Conservation (phyloP, 2,113 vertebrate species). For the Natator depressus region DNA sequence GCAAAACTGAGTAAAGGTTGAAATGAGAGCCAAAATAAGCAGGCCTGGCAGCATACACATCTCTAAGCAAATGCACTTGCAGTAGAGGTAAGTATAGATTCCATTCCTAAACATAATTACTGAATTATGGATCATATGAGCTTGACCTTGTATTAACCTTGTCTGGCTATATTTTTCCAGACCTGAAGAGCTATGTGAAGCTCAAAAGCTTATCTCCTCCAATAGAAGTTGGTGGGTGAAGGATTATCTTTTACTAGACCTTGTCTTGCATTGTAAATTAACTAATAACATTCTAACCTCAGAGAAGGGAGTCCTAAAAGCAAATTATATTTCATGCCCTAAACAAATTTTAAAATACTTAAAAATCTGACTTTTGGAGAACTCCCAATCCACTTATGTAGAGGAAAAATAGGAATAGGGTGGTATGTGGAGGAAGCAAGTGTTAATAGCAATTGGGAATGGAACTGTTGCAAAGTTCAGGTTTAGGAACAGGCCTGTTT, state of each 20-base stretch:
- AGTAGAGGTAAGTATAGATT: background rate
- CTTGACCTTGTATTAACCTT: background rate
- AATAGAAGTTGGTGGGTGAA: too few relatives aligned
- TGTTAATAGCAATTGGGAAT: background rate
- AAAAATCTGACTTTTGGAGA: constrained; percentile 5
- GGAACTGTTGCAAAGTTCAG: background rate
- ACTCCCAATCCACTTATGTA: background rate
- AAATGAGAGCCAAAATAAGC: background rate
- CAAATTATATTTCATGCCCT: constrained; percentile 10
- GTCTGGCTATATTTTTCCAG: too few relatives aligned
- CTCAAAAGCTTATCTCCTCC: too few relatives aligned
- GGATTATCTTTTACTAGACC: too few relatives aligned
- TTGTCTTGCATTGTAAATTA: background rate
- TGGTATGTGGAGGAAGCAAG: background rate
- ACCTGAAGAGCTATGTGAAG: too few relatives aligned
- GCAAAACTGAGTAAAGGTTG: background rate
- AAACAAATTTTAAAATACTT: constrained; percentile 13
- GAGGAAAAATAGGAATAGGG: constrained; percentile 14
- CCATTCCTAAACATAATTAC: background rate
- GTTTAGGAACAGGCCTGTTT: background rate
- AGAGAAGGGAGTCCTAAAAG: constrained; percentile 8
- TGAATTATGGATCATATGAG: background rate
- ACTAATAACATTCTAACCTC: constrained; percentile 13
- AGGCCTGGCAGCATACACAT: background rate
- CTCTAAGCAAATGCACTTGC: background rate